These are phyloP conservation scores for Euproctis similis DNA, from an alignment of 2,888 invertebrate species.

Conservation along the genomic window DNA sequence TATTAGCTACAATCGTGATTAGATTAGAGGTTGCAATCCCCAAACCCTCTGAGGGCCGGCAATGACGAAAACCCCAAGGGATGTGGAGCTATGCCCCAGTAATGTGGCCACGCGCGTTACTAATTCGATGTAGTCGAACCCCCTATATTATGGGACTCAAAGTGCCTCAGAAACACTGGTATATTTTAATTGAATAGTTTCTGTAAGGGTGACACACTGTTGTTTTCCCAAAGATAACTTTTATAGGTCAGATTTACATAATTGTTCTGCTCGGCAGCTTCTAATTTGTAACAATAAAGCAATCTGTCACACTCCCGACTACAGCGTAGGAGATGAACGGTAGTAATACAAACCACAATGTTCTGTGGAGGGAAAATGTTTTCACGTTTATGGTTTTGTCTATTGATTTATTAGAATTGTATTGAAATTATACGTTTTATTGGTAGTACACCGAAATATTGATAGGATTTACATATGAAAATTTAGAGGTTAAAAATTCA, in stretches of 20 bases:
- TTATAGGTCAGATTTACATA: slow-evolving; percentile 70
- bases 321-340: slow-evolving; percentile 21
- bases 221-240: slow-evolving; percentile 71
- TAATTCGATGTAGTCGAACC: slow-evolving; percentile 64
- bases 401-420: no score
- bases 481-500: no score
- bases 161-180: slow-evolving; percentile 59
- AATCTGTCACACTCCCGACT: slow-evolving; percentile 60
- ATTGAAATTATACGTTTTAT: no score
- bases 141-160: slow-evolving; percentile 68
- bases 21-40: slow-evolving; percentile 74
- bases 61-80: slow-evolving; percentile 40
- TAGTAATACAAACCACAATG: slow-evolving; percentile 22
- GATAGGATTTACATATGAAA: no score
- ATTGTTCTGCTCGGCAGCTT: slow-evolving; percentile 55
- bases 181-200: slow-evolving; percentile 75
- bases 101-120: slow-evolving; percentile 73
- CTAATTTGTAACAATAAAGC: slow-evolving; percentile 67
- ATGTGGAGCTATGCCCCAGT: slow-evolving; percentile 68
- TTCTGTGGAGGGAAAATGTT: slow-evolving; percentile 1
- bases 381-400: no score
- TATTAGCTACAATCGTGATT: slow-evolving; percentile 74
- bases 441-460: no score
- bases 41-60: slow-evolving; percentile 23
- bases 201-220: slow-evolving; percentile 50